Conservation (phyloP, 2,113 vertebrate genomes). For the Podarcis muralis region DNA sequence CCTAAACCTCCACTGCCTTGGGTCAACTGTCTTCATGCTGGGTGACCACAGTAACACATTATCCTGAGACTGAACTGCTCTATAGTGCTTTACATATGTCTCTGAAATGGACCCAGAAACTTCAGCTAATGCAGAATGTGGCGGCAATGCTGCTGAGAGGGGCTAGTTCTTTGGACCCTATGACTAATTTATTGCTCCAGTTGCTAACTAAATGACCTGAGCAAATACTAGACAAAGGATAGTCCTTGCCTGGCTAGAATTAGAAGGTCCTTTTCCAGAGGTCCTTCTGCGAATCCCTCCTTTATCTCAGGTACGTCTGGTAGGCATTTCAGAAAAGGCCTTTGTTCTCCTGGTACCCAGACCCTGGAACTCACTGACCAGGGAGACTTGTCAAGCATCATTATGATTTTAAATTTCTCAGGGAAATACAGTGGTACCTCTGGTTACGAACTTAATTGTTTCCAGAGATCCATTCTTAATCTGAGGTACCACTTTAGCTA, state of each 20-base stretch:
- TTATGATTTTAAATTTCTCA: not conserved
- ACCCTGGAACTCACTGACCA: not conserved
- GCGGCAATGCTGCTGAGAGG: not conserved
- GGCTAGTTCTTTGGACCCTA: not conserved
- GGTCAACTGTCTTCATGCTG: too few relatives aligned
- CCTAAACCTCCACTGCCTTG: too few relatives aligned
- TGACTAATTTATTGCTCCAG: not conserved
- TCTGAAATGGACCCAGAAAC: too few relatives aligned
- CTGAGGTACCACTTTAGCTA: too few relatives aligned
- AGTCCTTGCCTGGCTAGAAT: not conserved
- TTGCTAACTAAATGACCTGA: not conserved
- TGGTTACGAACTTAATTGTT: too few relatives aligned
- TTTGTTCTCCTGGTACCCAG: not conserved
- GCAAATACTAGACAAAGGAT: not conserved
- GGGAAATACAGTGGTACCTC: not conserved
- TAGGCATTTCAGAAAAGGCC: not conserved
- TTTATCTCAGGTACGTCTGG: not conserved
- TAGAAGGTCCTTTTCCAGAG: not conserved
- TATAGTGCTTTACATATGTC: too few relatives aligned
- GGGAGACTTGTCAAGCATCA: not conserved
- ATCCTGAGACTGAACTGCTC: too few relatives aligned
- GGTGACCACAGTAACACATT: too few relatives aligned
- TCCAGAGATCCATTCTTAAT: too few relatives aligned
- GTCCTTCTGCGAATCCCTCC: not conserved
- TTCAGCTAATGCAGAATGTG: not conserved